Evolutionary conservation across 2,113 vertebrate genomes (phyloP).

Genomic region (Eubucco bourcierii): DNA sequence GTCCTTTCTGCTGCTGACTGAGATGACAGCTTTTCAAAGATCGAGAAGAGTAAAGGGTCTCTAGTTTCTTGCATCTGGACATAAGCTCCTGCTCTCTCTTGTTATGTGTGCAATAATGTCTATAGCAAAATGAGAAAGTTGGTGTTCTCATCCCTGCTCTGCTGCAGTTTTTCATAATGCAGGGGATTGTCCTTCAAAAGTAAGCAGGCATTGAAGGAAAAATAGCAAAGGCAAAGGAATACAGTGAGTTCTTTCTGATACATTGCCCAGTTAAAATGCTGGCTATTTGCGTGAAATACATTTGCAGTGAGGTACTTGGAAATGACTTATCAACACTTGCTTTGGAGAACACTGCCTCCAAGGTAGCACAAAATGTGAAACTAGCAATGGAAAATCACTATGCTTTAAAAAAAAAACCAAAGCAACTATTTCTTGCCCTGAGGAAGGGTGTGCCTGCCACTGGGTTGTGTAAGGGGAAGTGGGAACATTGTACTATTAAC

Average conservation of each 20-base stretch:
- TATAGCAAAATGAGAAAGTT: neutral
- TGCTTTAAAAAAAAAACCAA: neutral
- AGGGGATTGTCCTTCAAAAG: neutral
- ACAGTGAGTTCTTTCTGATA: neutral
- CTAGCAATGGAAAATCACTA: constrained; percentile 35
- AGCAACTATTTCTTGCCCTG: constrained; percentile 14
- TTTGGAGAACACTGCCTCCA: constrained; percentile 16
- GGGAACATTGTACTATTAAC: constrained; percentile 23
- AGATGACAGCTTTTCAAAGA: neutral
- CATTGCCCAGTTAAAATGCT: constrained; percentile 21
- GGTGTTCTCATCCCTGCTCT: neutral
- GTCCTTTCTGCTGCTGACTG: neutral
- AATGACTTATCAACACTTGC: constrained; percentile 13
- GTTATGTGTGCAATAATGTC: neutral
- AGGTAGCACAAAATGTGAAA: constrained; percentile 1
- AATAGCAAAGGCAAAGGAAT: constrained; percentile 2
- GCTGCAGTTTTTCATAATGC: neutral
- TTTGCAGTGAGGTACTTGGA: constrained; percentile 20
- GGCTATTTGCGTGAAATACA: neutral
- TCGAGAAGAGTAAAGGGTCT: neutral
- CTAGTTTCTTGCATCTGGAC: neutral
- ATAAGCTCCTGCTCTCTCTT: neutral
- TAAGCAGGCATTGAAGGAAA: constrained; percentile 14
- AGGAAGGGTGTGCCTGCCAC: constrained; percentile 38
- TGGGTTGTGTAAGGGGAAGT: constrained; percentile 38